These are phyloP conservation scores for Phenacoccus solenopsis DNA, from an alignment of 1,140 invertebrate genomes.

Conservation along the genomic window DNA sequence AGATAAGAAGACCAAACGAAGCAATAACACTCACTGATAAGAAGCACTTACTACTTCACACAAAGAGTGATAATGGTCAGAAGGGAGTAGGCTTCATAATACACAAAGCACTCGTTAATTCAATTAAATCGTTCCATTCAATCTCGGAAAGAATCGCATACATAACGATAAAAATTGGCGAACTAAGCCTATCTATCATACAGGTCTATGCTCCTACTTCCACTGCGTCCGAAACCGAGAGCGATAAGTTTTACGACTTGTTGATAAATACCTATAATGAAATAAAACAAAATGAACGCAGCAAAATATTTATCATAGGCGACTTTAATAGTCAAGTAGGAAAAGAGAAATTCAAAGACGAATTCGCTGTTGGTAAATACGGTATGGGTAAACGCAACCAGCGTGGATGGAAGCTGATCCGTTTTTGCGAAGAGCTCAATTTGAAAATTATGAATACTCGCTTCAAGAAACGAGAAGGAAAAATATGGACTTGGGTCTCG, in stretches of 20 bases:
- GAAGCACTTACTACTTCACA: not conserved
- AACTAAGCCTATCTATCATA: not conserved
- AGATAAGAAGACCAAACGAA: constrained; percentile 9
- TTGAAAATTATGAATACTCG: not conserved
- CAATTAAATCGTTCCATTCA: not conserved
- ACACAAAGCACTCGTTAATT: not conserved
- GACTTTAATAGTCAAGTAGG: not conserved
- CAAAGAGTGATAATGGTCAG: not conserved
- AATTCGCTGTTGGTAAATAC: not conserved
- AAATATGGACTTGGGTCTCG: constrained; percentile 16
- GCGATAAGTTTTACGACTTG: not conserved
- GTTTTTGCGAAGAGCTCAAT: not conserved
- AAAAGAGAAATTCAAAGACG: not conserved
- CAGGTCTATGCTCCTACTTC: constrained; percentile 19
- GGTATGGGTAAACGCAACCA: constrained; percentile 13
- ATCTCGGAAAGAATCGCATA: constrained; percentile 4
- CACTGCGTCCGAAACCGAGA: not conserved
- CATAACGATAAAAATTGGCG: not conserved
- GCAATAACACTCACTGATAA: not conserved
- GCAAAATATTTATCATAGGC: not conserved
- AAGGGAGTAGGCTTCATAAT: constrained; percentile 14
- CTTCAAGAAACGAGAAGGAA: not conserved
- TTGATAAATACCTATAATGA: not conserved
- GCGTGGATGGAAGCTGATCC: not conserved
- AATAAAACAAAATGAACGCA: no score